phyloP scores from a whole-genome alignment of 2,888 invertebrate genomes.

The Hermaeophaga mercurialis region DNA sequence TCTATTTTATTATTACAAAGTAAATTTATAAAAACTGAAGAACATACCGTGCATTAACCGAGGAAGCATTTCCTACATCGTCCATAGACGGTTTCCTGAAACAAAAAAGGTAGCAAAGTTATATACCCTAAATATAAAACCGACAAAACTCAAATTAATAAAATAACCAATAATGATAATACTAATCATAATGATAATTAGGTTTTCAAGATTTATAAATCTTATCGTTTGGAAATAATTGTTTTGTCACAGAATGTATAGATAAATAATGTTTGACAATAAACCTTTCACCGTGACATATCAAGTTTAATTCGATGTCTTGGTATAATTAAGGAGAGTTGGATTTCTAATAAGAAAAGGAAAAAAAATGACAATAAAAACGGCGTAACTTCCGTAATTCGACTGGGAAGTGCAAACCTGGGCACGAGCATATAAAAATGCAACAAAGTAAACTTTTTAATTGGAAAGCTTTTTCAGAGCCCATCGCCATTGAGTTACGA shows the following conservation, averaged over 20 bases:
- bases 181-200: no score
- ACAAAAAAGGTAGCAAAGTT: constrained; percentile 59
- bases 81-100: constrained; percentile 86
- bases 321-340: constrained; percentile 21
- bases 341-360: constrained; percentile 28
- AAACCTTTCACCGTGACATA: neutral
- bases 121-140: no score
- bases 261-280: constrained; percentile 5
- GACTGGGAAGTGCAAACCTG: constrained; percentile 34
- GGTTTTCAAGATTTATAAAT: no score
- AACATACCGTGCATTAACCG: constrained; percentile 88
- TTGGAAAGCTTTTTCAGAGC: constrained; percentile 42
- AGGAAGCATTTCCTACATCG: constrained; percentile 82
- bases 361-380: constrained; percentile 33
- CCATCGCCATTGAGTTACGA: constrained; percentile 30
- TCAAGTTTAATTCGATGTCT: constrained; percentile 2
- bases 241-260: no score
- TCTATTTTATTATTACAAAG: neutral
- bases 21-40: constrained; percentile 2
- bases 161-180: no score
- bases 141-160: no score
- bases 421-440: constrained; percentile 40
- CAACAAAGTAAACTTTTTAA: constrained; percentile 47
- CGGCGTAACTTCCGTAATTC: constrained; percentile 27
- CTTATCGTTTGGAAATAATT: no score